Evolutionary conservation across 2,888 invertebrate genomes (phyloP).

Genomic region (Andrena haemorrhoa): DNA sequence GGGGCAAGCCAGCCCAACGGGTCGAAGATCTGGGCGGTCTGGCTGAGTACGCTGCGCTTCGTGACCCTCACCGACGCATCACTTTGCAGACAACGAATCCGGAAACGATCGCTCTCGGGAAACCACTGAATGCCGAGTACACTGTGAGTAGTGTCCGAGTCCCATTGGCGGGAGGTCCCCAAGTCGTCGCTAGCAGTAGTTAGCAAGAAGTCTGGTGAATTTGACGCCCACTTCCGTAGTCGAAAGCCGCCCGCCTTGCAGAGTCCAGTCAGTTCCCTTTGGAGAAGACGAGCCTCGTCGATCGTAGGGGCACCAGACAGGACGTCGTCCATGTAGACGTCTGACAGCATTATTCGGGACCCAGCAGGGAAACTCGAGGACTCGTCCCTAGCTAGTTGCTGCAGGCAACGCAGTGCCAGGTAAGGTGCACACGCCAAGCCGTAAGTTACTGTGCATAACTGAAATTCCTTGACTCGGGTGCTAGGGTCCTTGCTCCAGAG

Average conservation of each 20-base stretch:
- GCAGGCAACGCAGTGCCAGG: slow-evolving; percentile 35
- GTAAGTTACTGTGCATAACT: too few relatives aligned
- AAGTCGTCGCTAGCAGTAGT: not conserved
- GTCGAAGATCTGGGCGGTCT: slow-evolving; percentile 55
- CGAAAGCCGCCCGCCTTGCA: too few relatives aligned
- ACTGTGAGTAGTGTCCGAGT: not conserved
- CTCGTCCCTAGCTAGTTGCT: slow-evolving; percentile 51
- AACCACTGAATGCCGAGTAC: slow-evolving; percentile 54
- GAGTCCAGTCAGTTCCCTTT: too few relatives aligned
- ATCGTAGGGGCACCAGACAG: slow-evolving; percentile 53
- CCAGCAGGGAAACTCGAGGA: slow-evolving; percentile 38
- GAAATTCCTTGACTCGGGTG: too few relatives aligned
- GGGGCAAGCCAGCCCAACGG: slow-evolving; percentile 52
- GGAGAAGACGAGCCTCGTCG: too few relatives aligned
- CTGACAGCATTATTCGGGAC: slow-evolving; percentile 21
- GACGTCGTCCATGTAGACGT: slow-evolving; percentile 64
- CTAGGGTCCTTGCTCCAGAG: too few relatives aligned
- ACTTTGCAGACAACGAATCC: not conserved
- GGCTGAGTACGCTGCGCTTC: slow-evolving; percentile 47
- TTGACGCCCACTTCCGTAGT: too few relatives aligned
- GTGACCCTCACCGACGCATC: not conserved
- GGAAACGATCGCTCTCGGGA: slow-evolving; percentile 31
- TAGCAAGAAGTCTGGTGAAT: not conserved
- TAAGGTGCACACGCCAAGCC: slow-evolving; percentile 51
- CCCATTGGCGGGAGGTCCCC: not conserved